A percentile compares a stretch with the other conserved stretches of the same genome.
Conservation (phyloP, 1,140 invertebrate species). For the Solenopsis invicta region DNA sequence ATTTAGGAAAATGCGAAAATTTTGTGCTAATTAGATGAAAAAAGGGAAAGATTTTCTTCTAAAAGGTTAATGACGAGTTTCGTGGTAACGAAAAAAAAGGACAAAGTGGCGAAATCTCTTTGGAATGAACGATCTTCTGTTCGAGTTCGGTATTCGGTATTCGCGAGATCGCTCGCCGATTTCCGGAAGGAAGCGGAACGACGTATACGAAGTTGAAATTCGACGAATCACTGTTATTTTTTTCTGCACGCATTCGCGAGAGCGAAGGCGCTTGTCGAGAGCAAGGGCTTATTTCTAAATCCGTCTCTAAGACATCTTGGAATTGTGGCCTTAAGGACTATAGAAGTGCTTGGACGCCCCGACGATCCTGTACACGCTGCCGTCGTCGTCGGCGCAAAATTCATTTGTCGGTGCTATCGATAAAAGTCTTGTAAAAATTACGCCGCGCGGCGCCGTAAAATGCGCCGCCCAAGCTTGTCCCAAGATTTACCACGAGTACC, state of each 20-base stretch:
- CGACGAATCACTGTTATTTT: neutral
- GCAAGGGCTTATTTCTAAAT: constrained; percentile 56
- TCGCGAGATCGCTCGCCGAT: constrained; percentile 18
- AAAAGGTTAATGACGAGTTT: constrained; percentile 13
- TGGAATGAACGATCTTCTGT: neutral
- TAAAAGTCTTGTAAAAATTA: constrained; percentile 11
- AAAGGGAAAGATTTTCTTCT: constrained; percentile 29
- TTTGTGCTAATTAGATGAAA: neutral
- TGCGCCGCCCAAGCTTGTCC: constrained; percentile 3
- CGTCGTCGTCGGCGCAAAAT: constrained; percentile 15
- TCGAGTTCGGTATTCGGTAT: neutral
- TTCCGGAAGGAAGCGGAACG: no score
- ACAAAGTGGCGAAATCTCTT: neutral
- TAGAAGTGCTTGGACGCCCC: constrained; percentile 28
- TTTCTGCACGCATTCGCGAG: constrained; percentile 20
- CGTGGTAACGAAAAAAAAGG: neutral
- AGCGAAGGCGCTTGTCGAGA: constrained; percentile 47
- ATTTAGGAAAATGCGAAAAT: neutral
- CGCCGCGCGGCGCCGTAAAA: neutral
- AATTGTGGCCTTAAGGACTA: constrained; percentile 60
- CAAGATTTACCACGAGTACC: constrained; percentile 48
- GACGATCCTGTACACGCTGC: neutral
- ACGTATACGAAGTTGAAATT: neutral
- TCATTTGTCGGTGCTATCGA: constrained; percentile 41
- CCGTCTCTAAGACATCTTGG: constrained; percentile 58